phyloP scores from a whole-genome alignment of 2,888 invertebrate genomes.

The Villa cingulata region DNA sequence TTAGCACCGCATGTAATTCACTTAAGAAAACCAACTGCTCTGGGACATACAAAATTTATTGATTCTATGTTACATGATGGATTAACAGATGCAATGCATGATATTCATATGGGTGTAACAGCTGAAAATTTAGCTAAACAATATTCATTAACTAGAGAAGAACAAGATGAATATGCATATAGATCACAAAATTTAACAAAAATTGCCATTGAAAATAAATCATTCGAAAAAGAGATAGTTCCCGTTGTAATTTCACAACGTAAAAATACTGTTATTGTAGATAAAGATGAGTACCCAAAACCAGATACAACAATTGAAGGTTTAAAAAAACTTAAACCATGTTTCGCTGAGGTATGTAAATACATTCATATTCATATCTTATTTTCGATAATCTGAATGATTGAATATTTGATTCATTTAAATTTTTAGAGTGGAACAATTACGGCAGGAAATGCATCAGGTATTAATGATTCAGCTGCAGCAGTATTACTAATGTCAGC shows the following conservation, averaged over 20 bases:
- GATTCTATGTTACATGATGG: constrained; percentile 59
- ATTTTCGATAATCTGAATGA: neutral
- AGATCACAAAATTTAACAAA: constrained; percentile 53
- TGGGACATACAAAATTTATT: constrained; percentile 47
- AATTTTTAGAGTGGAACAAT: constrained; percentile 47
- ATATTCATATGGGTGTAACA: constrained; percentile 68
- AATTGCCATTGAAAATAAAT: constrained; percentile 44
- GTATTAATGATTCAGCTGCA: constrained; percentile 81
- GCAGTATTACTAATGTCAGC: constrained; percentile 61
- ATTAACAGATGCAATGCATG: constrained; percentile 58
- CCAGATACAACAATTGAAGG: constrained; percentile 44
- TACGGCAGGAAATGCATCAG: constrained; percentile 67
- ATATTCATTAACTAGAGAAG: constrained; percentile 48
- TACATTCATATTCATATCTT: no score
- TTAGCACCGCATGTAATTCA: constrained; percentile 53
- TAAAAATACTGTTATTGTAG: constrained; percentile 37
- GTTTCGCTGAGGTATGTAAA: constrained; percentile 44
- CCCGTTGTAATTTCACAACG: constrained; percentile 43
- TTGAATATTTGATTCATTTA: neutral
- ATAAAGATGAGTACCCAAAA: constrained; percentile 58
- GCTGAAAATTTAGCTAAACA: constrained; percentile 63
- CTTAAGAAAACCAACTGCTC: constrained; percentile 48
- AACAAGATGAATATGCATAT: constrained; percentile 57
- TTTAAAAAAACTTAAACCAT: constrained; percentile 49
- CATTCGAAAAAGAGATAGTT: constrained; percentile 58